These are phyloP conservation scores for Hirtodrosophila alboralis DNA, from an alignment of 2,888 invertebrate genomes.

Conservation along the genomic window DNA sequence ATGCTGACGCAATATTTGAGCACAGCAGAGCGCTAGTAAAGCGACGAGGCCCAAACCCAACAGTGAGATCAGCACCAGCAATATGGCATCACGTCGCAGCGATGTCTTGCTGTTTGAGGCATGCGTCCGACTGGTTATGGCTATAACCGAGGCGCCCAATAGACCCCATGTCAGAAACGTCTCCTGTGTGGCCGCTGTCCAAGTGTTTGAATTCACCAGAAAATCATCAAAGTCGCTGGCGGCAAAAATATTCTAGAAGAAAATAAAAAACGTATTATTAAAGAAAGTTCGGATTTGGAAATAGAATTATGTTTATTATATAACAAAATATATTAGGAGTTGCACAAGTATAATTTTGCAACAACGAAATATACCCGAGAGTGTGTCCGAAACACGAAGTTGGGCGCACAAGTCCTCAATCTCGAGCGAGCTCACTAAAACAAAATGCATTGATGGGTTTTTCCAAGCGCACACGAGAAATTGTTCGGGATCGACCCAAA, in stretches of 20 bases:
- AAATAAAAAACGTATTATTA: background rate
- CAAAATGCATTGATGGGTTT: too few relatives aligned
- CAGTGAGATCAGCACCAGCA: slow-evolving; percentile 89
- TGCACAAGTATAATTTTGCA: too few relatives aligned
- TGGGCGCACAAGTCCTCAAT: too few relatives aligned
- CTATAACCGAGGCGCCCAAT: slow-evolving; percentile 85
- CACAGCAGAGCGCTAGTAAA: slow-evolving; percentile 92
- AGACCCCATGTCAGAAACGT: slow-evolving; percentile 92
- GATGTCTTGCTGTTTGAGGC: slow-evolving; percentile 69
- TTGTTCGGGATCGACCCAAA: too few relatives aligned
- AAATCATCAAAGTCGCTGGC: slow-evolving; percentile 93
- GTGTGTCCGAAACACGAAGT: too few relatives aligned
- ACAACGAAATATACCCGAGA: too few relatives aligned
- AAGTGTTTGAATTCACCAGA: slow-evolving; percentile 92
- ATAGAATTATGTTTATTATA: too few relatives aligned
- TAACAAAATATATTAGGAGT: too few relatives aligned
- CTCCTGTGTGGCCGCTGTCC: slow-evolving; percentile 95
- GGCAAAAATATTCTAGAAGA: slow-evolving; percentile 88
- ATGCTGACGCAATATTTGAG: slow-evolving; percentile 90
- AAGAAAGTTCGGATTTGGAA: too few relatives aligned
- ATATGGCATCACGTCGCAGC: slow-evolving; percentile 87
- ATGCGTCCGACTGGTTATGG: slow-evolving; percentile 81
- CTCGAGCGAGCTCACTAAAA: too few relatives aligned
- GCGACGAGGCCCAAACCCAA: slow-evolving; percentile 90
- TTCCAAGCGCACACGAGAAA: too few relatives aligned